Conservation (phyloP, 2,888 invertebrate species). For the Pelosia muscerda region DNA sequence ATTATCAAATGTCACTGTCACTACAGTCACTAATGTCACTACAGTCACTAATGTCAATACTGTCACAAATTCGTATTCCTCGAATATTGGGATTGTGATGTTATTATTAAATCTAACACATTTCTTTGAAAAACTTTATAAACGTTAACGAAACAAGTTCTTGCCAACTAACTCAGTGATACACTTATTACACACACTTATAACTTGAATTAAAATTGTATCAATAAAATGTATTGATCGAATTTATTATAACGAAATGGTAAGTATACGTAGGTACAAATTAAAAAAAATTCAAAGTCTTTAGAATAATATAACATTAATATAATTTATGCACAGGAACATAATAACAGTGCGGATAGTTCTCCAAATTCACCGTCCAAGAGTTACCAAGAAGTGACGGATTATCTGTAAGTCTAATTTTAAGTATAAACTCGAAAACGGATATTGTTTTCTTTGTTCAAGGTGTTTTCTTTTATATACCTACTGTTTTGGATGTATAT, state of each 20-base stretch:
- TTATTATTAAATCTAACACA: slow-evolving; percentile 1
- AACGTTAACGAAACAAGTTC: slow-evolving; percentile 1
- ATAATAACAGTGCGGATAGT: slow-evolving; percentile 56
- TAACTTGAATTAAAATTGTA: background rate
- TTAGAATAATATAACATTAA: background rate
- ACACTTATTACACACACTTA: background rate
- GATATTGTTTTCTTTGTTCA: slow-evolving; percentile 46
- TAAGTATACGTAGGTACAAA: slow-evolving; percentile 23
- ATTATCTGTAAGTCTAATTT: slow-evolving; percentile 72
- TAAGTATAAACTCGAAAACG: slow-evolving; percentile 24
- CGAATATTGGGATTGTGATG: slow-evolving; percentile 12
- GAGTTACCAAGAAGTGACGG: slow-evolving; percentile 60
- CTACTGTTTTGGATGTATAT: slow-evolving; percentile 7
- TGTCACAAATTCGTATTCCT: slow-evolving; percentile 9
- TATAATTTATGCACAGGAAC: slow-evolving; percentile 53
- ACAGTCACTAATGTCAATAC: slow-evolving; percentile 12
- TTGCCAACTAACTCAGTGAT: background rate
- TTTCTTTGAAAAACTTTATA: background rate
- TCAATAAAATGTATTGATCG: slow-evolving; percentile 15
- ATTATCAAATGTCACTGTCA: slow-evolving; percentile 3
- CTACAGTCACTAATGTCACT: background rate
- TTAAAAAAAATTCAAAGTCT: slow-evolving; percentile 7
- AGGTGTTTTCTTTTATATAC: slow-evolving; percentile 22
- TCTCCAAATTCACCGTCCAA: slow-evolving; percentile 65
- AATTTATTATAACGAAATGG: slow-evolving; percentile 34